Base-by-base conservation (phyloP, 2,797 vertebrate genomes). In the Urocyon cinereoargenteus region DNA sequence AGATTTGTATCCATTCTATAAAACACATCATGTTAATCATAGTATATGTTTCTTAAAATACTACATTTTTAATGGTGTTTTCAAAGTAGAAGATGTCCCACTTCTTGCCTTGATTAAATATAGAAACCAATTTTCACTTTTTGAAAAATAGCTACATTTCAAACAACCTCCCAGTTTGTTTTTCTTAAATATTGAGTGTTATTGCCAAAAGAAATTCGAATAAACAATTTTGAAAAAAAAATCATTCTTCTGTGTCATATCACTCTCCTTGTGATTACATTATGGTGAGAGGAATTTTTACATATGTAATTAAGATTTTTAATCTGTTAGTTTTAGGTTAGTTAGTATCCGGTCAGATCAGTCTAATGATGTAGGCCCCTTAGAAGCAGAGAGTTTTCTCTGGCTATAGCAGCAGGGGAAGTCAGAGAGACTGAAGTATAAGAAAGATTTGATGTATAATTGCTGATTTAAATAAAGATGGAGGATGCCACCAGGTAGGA, bases 171-270 rank as follows among this genome's bases (percentile, higher is more conserved):
- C 98, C 98, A 98, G 93, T 98, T 98, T 98, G 98, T 99, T 99
- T 99, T 98, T 98, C 98, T 99, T 99, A 99, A 98, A 96, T 98
- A 97, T 99, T 98, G 98, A 99, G 98, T 99, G 98, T 98, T 99
- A 98, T 99, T 98, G 98, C 98, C 97, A 98, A 98, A 98, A 98
- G 98, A 99, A 98, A 98, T 98, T 98, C 97, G 98, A 99, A 99
- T 99, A 99, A 99, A 99, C 98, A 98, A 99, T 98, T 97, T 49
- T 40, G 1, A 40, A 72, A 22, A 73, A 40, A 53, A 77, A n/a
- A n/a, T 22, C 40, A 78, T 34, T 78, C 49, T n/a, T 12, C 55
- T 88, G 26, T 83, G 3, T 72, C 6, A 11, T 73, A 59, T 57
- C 19, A 40, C 19, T 94, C n/a, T 57, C 64, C 40, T 79, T 15